Evolutionary conservation across 2,888 invertebrate species (phyloP).

Genomic region (Eutolmus rufibarbis): DNA sequence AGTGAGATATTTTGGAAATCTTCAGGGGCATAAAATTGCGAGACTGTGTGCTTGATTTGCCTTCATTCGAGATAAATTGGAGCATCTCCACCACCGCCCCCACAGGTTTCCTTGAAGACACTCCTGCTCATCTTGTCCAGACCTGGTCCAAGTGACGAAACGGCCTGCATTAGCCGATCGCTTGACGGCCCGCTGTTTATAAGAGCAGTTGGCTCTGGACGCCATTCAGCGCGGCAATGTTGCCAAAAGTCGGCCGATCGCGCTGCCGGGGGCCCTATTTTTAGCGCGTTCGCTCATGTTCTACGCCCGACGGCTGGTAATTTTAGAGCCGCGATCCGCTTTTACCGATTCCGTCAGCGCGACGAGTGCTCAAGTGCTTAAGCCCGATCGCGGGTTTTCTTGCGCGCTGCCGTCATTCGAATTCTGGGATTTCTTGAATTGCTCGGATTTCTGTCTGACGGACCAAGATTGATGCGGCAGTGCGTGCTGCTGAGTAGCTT

Average conservation of each 20-base stretch:
- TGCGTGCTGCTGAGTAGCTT: background rate
- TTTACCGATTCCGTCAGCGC: background rate
- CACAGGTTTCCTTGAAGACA: background rate
- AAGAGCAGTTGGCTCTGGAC: background rate
- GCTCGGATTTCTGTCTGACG: background rate
- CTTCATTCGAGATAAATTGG: background rate
- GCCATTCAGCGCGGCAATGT: background rate
- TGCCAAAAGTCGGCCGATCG: background rate
- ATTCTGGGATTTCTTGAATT: background rate
- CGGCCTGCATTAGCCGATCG: background rate
- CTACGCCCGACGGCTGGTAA: background rate
- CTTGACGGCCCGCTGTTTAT: background rate
- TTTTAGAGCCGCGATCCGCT: background rate
- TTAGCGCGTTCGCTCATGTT: background rate
- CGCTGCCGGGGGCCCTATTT: background rate
- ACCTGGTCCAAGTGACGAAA: background rate
- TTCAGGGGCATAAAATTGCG: background rate
- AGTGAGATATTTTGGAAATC: background rate
- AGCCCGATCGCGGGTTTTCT: background rate
- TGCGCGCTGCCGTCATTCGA: background rate
- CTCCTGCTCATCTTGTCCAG: background rate
- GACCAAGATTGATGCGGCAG: background rate
- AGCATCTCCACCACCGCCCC: background rate
- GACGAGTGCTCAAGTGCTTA: background rate
- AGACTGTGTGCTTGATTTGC: background rate